Evolutionary conservation across 2,888 invertebrate species (phyloP).

Genomic region (Lithophane ornitopus): DNA sequence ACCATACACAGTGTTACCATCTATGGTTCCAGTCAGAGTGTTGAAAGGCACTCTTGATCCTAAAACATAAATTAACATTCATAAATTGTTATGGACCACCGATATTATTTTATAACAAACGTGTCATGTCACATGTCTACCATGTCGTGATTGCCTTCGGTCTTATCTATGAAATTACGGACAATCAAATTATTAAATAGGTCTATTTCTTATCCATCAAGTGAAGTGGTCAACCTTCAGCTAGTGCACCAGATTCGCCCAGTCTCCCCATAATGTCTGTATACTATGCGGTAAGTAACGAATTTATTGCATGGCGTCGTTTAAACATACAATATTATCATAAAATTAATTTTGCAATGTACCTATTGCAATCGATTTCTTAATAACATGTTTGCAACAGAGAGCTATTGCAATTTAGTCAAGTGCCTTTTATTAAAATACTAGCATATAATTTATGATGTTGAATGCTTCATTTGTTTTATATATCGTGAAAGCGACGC

Average conservation of each 20-base stretch:
- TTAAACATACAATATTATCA: conserved; percentile 44
- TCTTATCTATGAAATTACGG: conserved; percentile 54
- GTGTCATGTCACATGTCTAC: conserved; percentile 54
- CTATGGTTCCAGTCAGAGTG: conserved; percentile 95
- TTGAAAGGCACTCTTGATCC: conserved; percentile 96
- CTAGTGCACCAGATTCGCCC: conserved; percentile 45
- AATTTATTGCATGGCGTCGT: conserved; percentile 37
- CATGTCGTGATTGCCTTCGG: conserved; percentile 38
- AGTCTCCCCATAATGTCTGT: conserved; percentile 47
- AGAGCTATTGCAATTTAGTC: conserved; percentile 18
- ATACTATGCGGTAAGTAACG: conserved; percentile 24
- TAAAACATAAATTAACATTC: conserved; percentile 72
- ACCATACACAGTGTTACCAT: conserved; percentile 97
- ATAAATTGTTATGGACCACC: conserved; percentile 23
- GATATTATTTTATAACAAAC: conserved; percentile 49
- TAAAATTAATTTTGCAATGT: conserved; percentile 40
- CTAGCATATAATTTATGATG: conserved; percentile 4
- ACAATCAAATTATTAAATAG: conserved; percentile 52
- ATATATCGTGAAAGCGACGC: conserved; percentile 46
- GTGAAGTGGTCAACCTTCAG: conserved; percentile 64
- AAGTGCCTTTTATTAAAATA: conserved; percentile 7
- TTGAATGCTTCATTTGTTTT: conserved; percentile 33
- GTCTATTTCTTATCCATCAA: conserved; percentile 55
- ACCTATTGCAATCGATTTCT: conserved; percentile 40
- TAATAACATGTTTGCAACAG: conserved; percentile 37